Conservation (phyloP, 1,140 invertebrate genomes). For the Glomeris maerens region DNA sequence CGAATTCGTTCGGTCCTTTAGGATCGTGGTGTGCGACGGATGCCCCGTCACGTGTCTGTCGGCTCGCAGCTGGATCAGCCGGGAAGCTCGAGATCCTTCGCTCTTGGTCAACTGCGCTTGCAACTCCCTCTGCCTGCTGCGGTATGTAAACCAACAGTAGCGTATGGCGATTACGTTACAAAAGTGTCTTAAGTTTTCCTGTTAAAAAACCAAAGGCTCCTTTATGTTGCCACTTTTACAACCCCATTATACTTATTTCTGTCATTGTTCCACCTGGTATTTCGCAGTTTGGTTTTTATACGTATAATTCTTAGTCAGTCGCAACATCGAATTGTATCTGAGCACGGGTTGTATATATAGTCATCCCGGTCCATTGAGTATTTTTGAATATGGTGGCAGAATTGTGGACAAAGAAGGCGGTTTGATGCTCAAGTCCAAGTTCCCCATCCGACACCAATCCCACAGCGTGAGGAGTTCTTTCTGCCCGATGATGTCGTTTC, state of each 20-base stretch:
- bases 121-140: constrained; percentile 53
- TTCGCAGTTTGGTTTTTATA: too few relatives aligned
- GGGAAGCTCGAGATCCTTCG: constrained; percentile 56
- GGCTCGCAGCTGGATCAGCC: constrained; percentile 65
- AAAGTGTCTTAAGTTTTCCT: background rate
- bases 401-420: constrained; percentile 49
- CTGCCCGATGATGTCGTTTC: constrained; percentile 69
- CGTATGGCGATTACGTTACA: background rate
- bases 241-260: too few relatives aligned
- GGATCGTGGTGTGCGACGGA: constrained; percentile 41
- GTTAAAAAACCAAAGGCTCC: too few relatives aligned
- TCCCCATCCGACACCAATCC: constrained; percentile 45
- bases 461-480: constrained; percentile 57
- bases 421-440: constrained; percentile 46
- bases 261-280: too few relatives aligned
- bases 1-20: constrained; percentile 16
- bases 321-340: too few relatives aligned
- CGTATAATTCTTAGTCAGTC: too few relatives aligned
- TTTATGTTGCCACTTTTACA: too few relatives aligned
- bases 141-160: constrained; percentile 25
- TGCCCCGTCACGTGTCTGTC: constrained; percentile 55
- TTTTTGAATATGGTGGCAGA: constrained; percentile 34
- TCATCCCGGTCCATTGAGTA: constrained; percentile 2
- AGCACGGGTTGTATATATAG: too few relatives aligned
- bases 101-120: constrained; percentile 61